Evolutionary conservation across 2,113 vertebrate species (phyloP), one percentile per base, ranked within the genome.

Genomic region (Apodemus sylvaticus): DNA sequence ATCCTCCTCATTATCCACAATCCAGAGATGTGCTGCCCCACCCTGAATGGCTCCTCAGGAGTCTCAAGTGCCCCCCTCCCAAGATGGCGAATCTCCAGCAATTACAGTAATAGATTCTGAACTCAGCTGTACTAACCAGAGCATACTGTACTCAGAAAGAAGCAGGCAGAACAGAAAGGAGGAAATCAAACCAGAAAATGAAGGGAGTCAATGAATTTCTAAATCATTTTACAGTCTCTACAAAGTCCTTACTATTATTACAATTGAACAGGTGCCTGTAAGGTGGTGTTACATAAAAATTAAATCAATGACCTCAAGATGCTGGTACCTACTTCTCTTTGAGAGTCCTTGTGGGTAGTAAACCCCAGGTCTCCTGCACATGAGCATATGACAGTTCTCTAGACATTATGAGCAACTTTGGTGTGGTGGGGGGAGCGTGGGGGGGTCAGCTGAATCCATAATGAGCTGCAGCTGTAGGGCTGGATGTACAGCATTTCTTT

Each of bases 391-490:
- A 94, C 62, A 73, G 29, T 45, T 96, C 89, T 97, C 96, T 85
- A 96, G 42, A 78, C 55, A 58, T 68, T 26, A 76, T 31, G 10
- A 62, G 94, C 83, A 94, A 93, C 95, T 93, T 93, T 36, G 95
- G 29, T 93, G 93, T 42, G 78, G 93, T 53, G 26, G 58, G 92
- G 82, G 76, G 81, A 97, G 95, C n/a, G n/a, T n/a, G 45, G 45
- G 45, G 45, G 45, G 45, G 70, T 78, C 74, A 86, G 94, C 89
- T 97, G 98, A 98, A 95, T 97, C 90, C 93, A 88, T 97, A 97
- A 87, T 51, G 96, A 98, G 97, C 95, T 96, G 97, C 97, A 98
- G 96, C 97, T 97, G 96, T 70, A 95, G 94, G 95, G 98, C 85
- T 89, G 96, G 95, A 81, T 79, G 95, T 92, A 70, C 76, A 86